Conservation (phyloP, 2,888 invertebrate genomes). For the Nemoura dubitans region DNA sequence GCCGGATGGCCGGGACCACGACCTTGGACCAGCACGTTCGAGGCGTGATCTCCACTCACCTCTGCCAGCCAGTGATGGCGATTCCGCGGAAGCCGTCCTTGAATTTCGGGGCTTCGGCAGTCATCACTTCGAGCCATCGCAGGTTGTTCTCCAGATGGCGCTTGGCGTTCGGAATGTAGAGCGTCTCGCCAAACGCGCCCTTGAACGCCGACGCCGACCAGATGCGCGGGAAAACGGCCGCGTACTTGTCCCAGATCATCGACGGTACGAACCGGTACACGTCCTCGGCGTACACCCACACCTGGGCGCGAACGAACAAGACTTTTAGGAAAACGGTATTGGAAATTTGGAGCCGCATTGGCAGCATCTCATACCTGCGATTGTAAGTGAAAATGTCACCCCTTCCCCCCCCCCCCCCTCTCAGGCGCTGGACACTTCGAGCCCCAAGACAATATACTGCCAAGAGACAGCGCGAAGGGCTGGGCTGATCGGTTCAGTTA, state of each 20-base stretch:
- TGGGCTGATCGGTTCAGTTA: too few species aligned
- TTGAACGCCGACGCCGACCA: conserved; percentile 82
- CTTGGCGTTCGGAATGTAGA: conserved; percentile 72
- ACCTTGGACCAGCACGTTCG: too few species aligned
- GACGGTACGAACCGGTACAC: conserved; percentile 65
- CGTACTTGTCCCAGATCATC: conserved; percentile 73
- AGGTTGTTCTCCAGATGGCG: conserved; percentile 76
- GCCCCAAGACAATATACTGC: too few species aligned
- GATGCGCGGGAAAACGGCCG: conserved; percentile 71
- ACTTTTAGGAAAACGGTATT: too few species aligned
- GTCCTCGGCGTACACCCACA: conserved; percentile 82
- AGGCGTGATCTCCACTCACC: too few species aligned
- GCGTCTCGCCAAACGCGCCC: conserved; percentile 77
- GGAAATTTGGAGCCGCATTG: too few species aligned
- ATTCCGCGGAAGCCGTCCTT: conserved; percentile 65
- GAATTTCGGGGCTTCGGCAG: conserved; percentile 66
- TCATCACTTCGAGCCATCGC: conserved; percentile 74
- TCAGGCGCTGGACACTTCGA: too few species aligned
- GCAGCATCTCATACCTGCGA: too few species aligned
- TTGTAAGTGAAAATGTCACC: too few species aligned
- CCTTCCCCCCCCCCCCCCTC: too few species aligned
- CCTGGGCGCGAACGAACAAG: conserved; percentile 53
- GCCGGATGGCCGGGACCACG: too few species aligned
- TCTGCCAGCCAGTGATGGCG: conserved; percentile 69
- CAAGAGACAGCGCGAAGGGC: too few species aligned